A percentile compares a stretch with the other conserved stretches of the same genome.
These are phyloP conservation scores for Melanotaenia boesemani DNA, from an alignment of 2,797 vertebrate genomes.

Conservation along the genomic window DNA sequence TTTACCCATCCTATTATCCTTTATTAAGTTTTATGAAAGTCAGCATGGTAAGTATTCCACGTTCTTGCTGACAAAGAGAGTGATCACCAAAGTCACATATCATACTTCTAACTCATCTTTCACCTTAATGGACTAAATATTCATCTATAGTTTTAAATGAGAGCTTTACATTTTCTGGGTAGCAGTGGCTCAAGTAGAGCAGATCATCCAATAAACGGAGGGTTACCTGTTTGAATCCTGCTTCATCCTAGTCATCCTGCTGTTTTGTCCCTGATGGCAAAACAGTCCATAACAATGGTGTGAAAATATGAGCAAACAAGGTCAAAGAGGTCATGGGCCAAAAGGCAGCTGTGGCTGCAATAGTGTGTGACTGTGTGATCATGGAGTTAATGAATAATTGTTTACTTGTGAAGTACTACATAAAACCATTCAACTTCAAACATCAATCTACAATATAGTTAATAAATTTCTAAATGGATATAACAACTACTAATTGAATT, in stretches of 20 bases:
- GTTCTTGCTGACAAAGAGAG: too few species aligned
- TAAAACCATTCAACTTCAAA: too few species aligned
- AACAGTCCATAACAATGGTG: background rate
- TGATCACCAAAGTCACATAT: too few species aligned
- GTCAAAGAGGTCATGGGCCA: background rate
- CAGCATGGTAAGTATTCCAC: too few species aligned
- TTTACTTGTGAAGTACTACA: too few species aligned
- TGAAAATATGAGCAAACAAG: background rate
- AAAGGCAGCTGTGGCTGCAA: background rate
- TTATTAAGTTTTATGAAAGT: too few species aligned
- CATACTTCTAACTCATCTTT: too few species aligned
- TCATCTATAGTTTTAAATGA: background rate
- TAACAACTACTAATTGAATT: background rate
- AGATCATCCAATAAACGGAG: background rate
- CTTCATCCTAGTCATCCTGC: background rate
- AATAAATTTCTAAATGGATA: background rate
- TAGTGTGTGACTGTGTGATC: background rate
- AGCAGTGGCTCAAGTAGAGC: background rate
- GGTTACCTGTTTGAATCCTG: background rate
- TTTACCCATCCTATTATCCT: background rate
- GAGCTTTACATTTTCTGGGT: background rate
- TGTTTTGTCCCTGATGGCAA: background rate
- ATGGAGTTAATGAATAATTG: background rate
- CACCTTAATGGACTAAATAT: background rate
- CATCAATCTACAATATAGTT: too few species aligned